Conservation (phyloP, 2,113 vertebrate species). For the Thunnus thynnus region DNA sequence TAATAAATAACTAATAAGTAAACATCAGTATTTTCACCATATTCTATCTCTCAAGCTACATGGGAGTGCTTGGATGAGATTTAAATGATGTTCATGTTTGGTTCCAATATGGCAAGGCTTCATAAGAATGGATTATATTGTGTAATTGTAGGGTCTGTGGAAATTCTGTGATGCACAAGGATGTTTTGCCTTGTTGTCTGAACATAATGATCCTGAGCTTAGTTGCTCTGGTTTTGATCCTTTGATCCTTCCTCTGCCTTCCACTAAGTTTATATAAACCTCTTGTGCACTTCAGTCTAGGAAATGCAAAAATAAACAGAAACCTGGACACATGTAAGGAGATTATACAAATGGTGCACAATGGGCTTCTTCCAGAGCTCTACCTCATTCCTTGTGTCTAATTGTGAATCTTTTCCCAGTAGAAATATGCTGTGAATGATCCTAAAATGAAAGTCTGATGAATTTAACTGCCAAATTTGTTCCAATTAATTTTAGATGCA, state of each 20-base stretch:
- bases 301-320: slow-evolving; percentile 71
- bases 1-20: too few species aligned
- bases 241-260: slow-evolving; percentile 47
- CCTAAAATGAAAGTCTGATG: not conserved
- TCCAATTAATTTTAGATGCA: slow-evolving; percentile 3
- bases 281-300: slow-evolving; percentile 46
- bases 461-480: slow-evolving; percentile 7
- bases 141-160: not conserved
- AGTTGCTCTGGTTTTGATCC: slow-evolving; percentile 46
- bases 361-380: slow-evolving; percentile 1
- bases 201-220: slow-evolving; percentile 17
- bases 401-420: not conserved
- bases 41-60: not conserved
- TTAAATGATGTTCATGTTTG: not conserved
- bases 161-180: slow-evolving; percentile 1
- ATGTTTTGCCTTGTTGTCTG: slow-evolving; percentile 37
- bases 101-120: not conserved
- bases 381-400: not conserved
- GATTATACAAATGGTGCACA: slow-evolving; percentile 4
- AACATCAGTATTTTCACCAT: too few species aligned
- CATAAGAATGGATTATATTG: not conserved
- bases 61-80: not conserved
- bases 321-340: slow-evolving; percentile 44
- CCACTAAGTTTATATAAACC: slow-evolving; percentile 69
- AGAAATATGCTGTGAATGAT: not conserved